These are phyloP conservation scores for Hydraecia micacea DNA, from an alignment of 2,888 invertebrate genomes.

Conservation along the genomic window DNA sequence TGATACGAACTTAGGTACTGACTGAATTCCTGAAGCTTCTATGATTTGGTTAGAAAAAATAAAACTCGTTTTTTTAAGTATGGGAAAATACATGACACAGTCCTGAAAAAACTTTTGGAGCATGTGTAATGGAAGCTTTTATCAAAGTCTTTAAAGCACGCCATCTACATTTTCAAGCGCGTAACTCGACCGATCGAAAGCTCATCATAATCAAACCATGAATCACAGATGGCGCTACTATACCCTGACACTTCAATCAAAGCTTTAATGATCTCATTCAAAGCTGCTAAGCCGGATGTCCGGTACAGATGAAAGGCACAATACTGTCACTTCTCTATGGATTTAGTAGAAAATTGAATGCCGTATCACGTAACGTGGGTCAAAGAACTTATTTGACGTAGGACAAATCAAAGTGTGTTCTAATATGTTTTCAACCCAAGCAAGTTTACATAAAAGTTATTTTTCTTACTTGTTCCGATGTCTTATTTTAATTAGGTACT, in stretches of 20 bases:
- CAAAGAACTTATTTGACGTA: constrained; percentile 17
- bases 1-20: background rate
- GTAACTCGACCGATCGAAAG: constrained; percentile 34
- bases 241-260: background rate
- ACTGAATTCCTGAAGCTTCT: background rate
- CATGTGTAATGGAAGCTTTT: background rate
- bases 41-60: background rate
- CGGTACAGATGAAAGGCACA: constrained; percentile 45
- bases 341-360: constrained; percentile 45
- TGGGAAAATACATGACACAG: background rate
- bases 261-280: constrained; percentile 46
- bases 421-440: background rate
- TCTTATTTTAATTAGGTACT: constrained; percentile 7
- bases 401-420: background rate
- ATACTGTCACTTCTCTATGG: constrained; percentile 36
- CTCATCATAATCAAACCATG: background rate
- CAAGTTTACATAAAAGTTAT: background rate
- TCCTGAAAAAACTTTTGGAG: background rate
- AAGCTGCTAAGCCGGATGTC: constrained; percentile 61
- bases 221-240: constrained; percentile 54
- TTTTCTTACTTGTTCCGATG: background rate
- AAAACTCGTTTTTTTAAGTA: background rate
- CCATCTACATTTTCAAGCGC: constrained; percentile 42
- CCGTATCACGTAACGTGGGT: constrained; percentile 45
- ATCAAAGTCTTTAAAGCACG: background rate